A percentile compares a stretch with the other conserved stretches of the same genome.
phyloP scores from a whole-genome alignment of 1,140 invertebrate species.

The Drosophila parabipectinata region DNA sequence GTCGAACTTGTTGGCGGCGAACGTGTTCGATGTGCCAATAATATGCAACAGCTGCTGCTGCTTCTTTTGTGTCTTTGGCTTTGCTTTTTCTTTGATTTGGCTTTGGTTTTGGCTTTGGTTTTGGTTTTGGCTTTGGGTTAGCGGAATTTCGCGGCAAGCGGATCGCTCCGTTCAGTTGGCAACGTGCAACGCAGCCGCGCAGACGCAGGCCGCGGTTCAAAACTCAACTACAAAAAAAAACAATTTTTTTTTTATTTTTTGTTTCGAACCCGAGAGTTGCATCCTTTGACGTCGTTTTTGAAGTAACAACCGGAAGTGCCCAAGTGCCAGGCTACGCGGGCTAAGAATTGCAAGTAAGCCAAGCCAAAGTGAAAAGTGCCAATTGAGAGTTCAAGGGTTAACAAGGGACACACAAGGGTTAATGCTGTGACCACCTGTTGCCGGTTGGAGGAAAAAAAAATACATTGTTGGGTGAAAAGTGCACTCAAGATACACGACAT shows the following conservation, averaged over 20 bases:
- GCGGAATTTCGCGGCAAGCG: conserved; percentile 65
- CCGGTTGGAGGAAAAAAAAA: conserved; percentile 20
- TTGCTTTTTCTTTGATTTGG: conserved; percentile 3
- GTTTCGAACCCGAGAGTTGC: neutral
- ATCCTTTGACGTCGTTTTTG: conserved; percentile 16
- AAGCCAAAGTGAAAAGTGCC: conserved; percentile 22
- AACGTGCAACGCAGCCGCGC: conserved; percentile 79
- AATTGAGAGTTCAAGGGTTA: conserved; percentile 9
- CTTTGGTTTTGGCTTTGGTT: conserved; percentile 21
- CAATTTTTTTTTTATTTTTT: conserved; percentile 17
- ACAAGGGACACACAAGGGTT: neutral
- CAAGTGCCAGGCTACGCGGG: conserved; percentile 46
- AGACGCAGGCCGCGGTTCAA: conserved; percentile 55
- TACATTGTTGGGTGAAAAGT: conserved; percentile 10
- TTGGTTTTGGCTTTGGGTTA: conserved; percentile 35
- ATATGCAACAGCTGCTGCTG: conserved; percentile 65
- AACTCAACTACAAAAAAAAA: conserved; percentile 9
- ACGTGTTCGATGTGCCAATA: conserved; percentile 70
- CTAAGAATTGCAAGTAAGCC: conserved; percentile 53
- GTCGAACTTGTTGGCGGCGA: conserved; percentile 60
- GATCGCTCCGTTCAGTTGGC: conserved; percentile 66
- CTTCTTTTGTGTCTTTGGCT: conserved; percentile 1
- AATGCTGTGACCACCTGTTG: conserved; percentile 15
- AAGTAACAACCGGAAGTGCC: conserved; percentile 37
- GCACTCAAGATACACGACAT: conserved; percentile 40